Conservation (phyloP, 2,888 invertebrate genomes). For the Crematogaster levior region DNA sequence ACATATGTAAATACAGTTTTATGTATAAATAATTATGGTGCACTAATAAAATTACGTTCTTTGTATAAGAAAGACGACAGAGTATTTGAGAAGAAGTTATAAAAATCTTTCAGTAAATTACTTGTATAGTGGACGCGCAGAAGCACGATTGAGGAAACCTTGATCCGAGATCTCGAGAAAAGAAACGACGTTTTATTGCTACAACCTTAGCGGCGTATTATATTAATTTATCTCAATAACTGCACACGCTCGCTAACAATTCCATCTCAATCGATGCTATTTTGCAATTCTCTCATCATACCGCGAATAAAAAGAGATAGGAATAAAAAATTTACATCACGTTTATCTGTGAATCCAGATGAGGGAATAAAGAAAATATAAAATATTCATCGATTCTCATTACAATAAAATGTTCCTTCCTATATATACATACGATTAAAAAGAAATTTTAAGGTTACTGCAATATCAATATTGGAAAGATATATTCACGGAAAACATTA, state of each 20-base stretch:
- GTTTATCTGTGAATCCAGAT: not conserved
- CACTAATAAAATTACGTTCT: not conserved
- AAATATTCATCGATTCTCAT: not conserved
- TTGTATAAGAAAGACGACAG: not conserved
- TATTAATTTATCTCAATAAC: slow-evolving; percentile 46
- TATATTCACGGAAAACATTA: not conserved
- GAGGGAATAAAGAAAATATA: not conserved
- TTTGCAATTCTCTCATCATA: slow-evolving; percentile 25
- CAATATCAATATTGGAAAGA: not conserved
- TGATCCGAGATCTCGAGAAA: slow-evolving; percentile 27
- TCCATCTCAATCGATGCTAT: slow-evolving; percentile 32
- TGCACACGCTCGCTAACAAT: slow-evolving; percentile 21
- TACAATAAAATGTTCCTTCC: not conserved
- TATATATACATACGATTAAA: not conserved
- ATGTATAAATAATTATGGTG: not conserved
- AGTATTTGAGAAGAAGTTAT: not conserved
- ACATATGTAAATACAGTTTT: not conserved
- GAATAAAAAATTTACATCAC: not conserved
- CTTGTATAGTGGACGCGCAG: not conserved
- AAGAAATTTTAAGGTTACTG: not conserved
- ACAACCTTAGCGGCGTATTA: slow-evolving; percentile 25
- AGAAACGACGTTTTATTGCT: slow-evolving; percentile 29
- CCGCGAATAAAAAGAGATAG: not conserved
- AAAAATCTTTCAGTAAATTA: not conserved
- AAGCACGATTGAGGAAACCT: slow-evolving; percentile 27